Conservation (phyloP, 2,888 invertebrate species). For the Hetaerina titia region DNA sequence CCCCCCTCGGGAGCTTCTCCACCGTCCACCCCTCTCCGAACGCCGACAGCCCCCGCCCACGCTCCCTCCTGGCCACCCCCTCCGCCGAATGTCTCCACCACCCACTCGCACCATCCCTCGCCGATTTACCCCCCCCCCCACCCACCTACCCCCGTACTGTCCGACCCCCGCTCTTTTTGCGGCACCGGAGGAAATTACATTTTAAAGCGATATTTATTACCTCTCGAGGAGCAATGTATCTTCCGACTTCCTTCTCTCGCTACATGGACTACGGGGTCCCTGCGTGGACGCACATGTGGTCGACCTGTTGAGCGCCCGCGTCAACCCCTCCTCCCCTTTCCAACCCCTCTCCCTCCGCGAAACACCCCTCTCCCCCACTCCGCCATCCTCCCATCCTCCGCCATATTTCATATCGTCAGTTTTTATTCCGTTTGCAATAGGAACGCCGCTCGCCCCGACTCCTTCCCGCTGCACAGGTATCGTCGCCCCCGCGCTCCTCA, state of each 20-base stretch:
- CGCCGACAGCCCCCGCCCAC: not conserved
- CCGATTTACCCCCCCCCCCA: slow-evolving; percentile 13
- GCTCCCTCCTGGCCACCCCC: not conserved
- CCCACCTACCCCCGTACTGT: not conserved
- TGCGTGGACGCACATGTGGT: slow-evolving; percentile 60
- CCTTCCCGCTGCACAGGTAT: not conserved
- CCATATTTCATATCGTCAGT: slow-evolving; percentile 27
- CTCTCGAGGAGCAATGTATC: slow-evolving; percentile 29
- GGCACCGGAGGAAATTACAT: not conserved
- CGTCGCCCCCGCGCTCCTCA: not conserved
- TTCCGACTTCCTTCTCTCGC: slow-evolving; percentile 33
- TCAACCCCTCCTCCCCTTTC: not conserved
- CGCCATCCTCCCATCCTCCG: not conserved
- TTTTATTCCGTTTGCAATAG: slow-evolving; percentile 35
- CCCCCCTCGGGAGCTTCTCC: too few relatives aligned
- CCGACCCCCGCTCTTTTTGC: not conserved
- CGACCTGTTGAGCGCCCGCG: slow-evolving; percentile 56
- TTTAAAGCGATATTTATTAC: slow-evolving; percentile 35
- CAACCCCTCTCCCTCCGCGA: not conserved
- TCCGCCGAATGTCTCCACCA: not conserved
- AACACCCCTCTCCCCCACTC: not conserved
- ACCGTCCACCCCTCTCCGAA: not conserved
- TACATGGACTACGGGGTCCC: not conserved
- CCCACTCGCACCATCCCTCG: not conserved
- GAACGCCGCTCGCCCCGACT: not conserved